Percentiles rank a stretch among this genome's conserved stretches.
Evolutionary conservation across 2,113 vertebrate genomes (phyloP).

Genomic region (Dolichotis patagonum): DNA sequence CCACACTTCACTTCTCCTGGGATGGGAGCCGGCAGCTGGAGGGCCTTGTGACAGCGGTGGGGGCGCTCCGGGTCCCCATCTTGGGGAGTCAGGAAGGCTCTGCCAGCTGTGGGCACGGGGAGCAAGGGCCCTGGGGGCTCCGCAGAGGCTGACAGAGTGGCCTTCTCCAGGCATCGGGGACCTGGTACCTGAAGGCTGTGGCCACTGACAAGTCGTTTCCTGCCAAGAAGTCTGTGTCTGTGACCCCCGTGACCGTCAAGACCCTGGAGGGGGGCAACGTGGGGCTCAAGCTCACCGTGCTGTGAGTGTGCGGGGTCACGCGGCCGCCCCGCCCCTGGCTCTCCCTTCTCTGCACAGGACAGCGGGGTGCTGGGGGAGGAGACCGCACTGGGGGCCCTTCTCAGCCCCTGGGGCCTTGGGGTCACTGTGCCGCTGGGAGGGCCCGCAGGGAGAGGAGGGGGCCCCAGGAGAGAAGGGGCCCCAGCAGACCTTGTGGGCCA

Average conservation of each 20-base stretch:
- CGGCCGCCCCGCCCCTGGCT: not conserved
- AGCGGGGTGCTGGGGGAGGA: fast-evolving
- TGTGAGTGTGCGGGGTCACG: not conserved
- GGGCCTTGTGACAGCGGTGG: not conserved
- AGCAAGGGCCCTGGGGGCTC: too few species aligned
- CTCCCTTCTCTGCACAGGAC: not conserved
- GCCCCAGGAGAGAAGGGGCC: too few species aligned
- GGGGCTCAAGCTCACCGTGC: not conserved
- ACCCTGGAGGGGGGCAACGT: not conserved
- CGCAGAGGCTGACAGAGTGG: not conserved
- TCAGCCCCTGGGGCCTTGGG: not conserved
- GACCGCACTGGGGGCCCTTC: fast-evolving
- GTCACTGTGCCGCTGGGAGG: not conserved
- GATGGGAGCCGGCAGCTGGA: too few species aligned
- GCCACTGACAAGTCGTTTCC: not conserved
- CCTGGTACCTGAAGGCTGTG: not conserved
- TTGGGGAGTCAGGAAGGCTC: not conserved
- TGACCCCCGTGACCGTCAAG: not conserved
- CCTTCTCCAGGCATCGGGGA: not conserved
- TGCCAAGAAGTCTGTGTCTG: not conserved
- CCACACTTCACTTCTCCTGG: not conserved
- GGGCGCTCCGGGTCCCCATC: not conserved
- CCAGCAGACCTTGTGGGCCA: not conserved
- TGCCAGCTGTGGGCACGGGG: fast-evolving
- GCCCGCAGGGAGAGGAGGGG: fast-evolving